Conservation (phyloP, 2,113 vertebrate genomes). For the Semicossyphus pulcher region DNA sequence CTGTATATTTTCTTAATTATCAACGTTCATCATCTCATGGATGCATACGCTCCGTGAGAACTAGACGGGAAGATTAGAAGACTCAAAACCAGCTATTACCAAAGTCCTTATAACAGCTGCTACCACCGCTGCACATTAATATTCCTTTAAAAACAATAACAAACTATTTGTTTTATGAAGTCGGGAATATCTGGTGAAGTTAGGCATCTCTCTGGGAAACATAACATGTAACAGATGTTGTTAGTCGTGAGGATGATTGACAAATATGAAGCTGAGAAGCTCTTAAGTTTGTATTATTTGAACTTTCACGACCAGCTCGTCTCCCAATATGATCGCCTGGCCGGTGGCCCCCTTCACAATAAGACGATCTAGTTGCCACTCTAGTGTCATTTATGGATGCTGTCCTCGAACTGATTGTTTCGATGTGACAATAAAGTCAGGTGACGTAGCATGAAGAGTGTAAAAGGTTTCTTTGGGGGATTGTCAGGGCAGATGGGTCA, state of each 20-base stretch:
- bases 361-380: too few relatives aligned
- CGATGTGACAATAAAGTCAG: too few relatives aligned
- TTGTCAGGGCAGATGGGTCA: too few relatives aligned
- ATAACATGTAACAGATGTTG: constrained; percentile 54
- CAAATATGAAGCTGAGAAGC: not conserved
- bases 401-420: too few relatives aligned
- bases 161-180: constrained; percentile 18
- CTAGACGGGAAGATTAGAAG: constrained; percentile 10
- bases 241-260: constrained; percentile 38
- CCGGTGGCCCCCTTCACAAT: too few relatives aligned
- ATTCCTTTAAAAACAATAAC: constrained; percentile 14
- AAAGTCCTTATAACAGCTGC: constrained; percentile 56
- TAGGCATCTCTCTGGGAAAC: constrained; percentile 9
- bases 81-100: constrained; percentile 13
- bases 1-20: constrained; percentile 67
- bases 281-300: not conserved
- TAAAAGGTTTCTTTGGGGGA: too few relatives aligned
- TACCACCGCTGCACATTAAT: not conserved
- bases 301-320: constrained; percentile 6
- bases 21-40: constrained; percentile 4
- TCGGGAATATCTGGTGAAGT: constrained; percentile 15
- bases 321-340: too few relatives aligned
- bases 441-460: too few relatives aligned
- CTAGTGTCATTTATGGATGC: too few relatives aligned
- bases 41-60: constrained; percentile 48